phyloP scores from a whole-genome alignment of 1,140 invertebrate genomes.

The Neodiprion pinetum region DNA sequence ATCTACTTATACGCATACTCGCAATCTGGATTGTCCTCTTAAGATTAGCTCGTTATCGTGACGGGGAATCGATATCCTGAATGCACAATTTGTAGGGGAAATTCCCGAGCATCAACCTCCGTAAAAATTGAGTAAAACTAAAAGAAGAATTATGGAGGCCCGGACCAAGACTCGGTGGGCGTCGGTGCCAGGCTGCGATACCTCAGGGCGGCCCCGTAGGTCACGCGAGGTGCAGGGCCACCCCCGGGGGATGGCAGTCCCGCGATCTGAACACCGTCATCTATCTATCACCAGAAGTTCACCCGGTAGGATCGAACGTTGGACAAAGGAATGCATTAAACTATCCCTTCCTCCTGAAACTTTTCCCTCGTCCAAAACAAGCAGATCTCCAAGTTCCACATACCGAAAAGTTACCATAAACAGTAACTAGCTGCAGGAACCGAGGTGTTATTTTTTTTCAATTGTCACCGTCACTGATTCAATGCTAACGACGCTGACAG shows the following conservation, averaged over 20 bases:
- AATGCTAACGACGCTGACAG: too few relatives aligned
- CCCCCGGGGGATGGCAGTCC: conserved; percentile 13
- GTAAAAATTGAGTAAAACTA: conserved; percentile 17
- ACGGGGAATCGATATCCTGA: background rate
- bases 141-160: conserved; percentile 48
- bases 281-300: conserved; percentile 9
- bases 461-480: too few relatives aligned
- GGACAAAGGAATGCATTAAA: background rate
- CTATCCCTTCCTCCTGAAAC: too few relatives aligned
- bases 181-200: conserved; percentile 57
- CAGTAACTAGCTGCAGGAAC: background rate
- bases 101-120: conserved; percentile 11
- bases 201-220: conserved; percentile 49
- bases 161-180: conserved; percentile 25
- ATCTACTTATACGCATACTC: background rate
- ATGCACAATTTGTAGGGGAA: background rate
- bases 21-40: background rate
- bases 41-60: conserved; percentile 2
- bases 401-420: too few relatives aligned
- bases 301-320: background rate
- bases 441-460: conserved; percentile 8
- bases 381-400: too few relatives aligned
- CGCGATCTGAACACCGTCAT: conserved; percentile 10
- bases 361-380: too few relatives aligned
- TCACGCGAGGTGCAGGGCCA: conserved; percentile 14